phyloP scores from a whole-genome alignment of 2,888 invertebrate genomes.

The Drosophila atripex region DNA sequence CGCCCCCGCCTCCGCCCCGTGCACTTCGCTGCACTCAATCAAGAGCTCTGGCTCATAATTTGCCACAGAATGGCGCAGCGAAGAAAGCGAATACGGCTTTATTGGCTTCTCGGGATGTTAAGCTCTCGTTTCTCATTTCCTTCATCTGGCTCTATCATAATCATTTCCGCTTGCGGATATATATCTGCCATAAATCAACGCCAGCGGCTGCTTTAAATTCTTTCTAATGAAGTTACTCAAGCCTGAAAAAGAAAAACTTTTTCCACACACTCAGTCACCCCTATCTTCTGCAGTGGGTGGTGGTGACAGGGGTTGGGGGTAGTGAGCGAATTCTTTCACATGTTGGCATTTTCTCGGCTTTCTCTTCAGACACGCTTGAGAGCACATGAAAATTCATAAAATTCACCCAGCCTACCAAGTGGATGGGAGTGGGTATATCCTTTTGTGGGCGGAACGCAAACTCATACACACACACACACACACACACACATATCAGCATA shows the following conservation, averaged over 20 bases:
- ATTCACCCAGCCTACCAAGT: constrained; percentile 44
- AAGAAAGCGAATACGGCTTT: constrained; percentile 6
- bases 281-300: background rate
- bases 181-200: constrained; percentile 60
- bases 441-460: constrained; percentile 15
- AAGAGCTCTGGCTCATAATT: constrained; percentile 48
- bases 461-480: constrained; percentile 36
- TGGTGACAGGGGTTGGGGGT: constrained; percentile 12
- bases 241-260: constrained; percentile 62
- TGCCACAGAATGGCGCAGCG: constrained; percentile 17
- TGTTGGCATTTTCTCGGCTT: constrained; percentile 55
- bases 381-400: constrained; percentile 73
- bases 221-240: constrained; percentile 70
- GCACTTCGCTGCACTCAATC: constrained; percentile 48
- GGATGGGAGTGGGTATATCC: background rate
- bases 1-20: constrained; percentile 20
- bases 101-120: constrained; percentile 21
- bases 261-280: constrained; percentile 25
- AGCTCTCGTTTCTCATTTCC: constrained; percentile 30
- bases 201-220: constrained; percentile 60
- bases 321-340: constrained; percentile 58
- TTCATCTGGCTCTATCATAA: constrained; percentile 35
- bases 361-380: constrained; percentile 55
- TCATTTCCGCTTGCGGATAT: constrained; percentile 43
- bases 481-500: constrained; percentile 47